Conservation (phyloP, 2,888 invertebrate species). For the Sinhomidia bicolor region DNA sequence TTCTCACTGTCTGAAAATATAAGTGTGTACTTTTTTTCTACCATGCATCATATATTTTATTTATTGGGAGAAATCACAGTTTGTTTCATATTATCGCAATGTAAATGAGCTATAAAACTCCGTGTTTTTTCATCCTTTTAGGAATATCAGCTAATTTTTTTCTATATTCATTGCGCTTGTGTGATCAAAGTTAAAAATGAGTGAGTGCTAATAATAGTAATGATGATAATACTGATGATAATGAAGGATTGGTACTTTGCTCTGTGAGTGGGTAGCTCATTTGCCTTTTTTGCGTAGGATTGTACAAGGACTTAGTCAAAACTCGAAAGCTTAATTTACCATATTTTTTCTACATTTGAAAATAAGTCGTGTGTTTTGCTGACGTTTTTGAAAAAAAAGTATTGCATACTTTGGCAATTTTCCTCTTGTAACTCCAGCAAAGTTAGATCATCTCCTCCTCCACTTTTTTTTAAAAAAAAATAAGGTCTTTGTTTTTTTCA, state of each 20-base stretch:
- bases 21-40: constrained; percentile 29
- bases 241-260: no score
- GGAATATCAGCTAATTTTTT: background rate
- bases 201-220: no score
- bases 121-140: background rate
- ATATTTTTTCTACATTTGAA: background rate
- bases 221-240: no score
- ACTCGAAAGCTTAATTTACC: background rate
- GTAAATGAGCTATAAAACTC: constrained; percentile 20
- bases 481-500: no score
- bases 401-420: background rate
- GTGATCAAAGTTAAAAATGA: background rate
- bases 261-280: background rate
- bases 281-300: background rate
- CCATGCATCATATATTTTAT: constrained; percentile 52
- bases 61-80: constrained; percentile 59
- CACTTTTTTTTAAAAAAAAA: no score
- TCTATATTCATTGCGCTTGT: background rate
- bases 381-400: background rate
- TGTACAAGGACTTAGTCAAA: background rate
- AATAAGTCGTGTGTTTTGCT: background rate
- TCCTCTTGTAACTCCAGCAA: background rate
- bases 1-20: background rate
- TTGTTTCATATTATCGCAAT: background rate
- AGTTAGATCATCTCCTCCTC: background rate